phyloP scores from a whole-genome alignment of 1,140 invertebrate species.

The Araneus ventricosus region DNA sequence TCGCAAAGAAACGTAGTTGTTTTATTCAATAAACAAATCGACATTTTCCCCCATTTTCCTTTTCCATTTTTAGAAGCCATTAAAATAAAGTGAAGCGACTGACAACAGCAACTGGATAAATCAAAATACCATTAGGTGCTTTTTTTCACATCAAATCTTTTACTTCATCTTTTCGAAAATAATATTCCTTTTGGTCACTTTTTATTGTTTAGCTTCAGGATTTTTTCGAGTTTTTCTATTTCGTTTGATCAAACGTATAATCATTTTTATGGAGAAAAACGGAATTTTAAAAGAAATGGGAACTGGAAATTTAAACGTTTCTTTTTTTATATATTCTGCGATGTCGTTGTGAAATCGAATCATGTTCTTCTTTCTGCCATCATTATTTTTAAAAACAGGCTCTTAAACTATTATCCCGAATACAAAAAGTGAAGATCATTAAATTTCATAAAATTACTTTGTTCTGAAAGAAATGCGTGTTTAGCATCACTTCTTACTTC shows the following conservation, averaged over 20 bases:
- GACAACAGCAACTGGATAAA: slow-evolving; percentile 28
- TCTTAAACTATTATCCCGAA: background rate
- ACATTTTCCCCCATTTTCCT: background rate
- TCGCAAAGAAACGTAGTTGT: background rate
- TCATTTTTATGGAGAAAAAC: background rate
- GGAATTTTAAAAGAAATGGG: background rate
- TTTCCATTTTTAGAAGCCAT: background rate
- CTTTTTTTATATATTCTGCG: background rate
- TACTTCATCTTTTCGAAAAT: background rate
- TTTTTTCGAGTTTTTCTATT: background rate
- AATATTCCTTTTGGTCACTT: background rate
- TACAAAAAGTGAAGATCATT: background rate
- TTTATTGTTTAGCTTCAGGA: background rate
- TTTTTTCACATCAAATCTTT: background rate
- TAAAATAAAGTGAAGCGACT: background rate
- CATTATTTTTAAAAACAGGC: background rate
- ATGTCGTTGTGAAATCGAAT: background rate
- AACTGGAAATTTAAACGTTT: background rate
- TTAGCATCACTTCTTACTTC: background rate
- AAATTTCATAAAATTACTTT: background rate
- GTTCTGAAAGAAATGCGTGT: background rate
- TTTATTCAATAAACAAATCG: slow-evolving; percentile 19
- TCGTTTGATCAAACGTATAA: background rate
- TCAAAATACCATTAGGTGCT: slow-evolving; percentile 37
- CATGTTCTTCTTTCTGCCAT: background rate